Evolutionary conservation across 1,140 invertebrate species (phyloP).

Genomic region (Drosophila equinoxialis): DNA sequence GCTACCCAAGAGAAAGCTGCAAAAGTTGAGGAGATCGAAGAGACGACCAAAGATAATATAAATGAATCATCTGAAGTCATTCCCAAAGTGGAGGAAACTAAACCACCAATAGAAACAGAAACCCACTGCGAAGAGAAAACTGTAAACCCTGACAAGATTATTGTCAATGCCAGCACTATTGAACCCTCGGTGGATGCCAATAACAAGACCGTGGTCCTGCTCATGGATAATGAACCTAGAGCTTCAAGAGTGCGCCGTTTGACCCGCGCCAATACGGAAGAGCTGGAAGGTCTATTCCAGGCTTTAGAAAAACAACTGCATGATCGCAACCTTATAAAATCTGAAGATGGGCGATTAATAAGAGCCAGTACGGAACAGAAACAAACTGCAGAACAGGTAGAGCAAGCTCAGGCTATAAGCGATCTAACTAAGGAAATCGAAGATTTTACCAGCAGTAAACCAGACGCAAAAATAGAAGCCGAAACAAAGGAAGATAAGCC

Average conservation of each 20-base stretch:
- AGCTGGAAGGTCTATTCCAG: conserved; percentile 73
- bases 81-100: neutral
- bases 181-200: conserved; percentile 51
- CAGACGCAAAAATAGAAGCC: conserved; percentile 15
- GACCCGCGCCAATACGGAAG: conserved; percentile 76
- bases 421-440: conserved; percentile 73
- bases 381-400: conserved; percentile 43
- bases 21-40: conserved; percentile 1
- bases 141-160: conserved; percentile 17
- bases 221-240: conserved; percentile 75
- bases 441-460: conserved; percentile 58
- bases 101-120: neutral
- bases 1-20: conserved; percentile 32
- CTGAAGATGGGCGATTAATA: conserved; percentile 66
- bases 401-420: conserved; percentile 66
- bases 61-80: neutral
- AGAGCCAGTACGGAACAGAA: conserved; percentile 25
- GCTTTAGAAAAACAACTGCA: conserved; percentile 74
- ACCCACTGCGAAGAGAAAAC: conserved; percentile 16
- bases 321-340: conserved; percentile 70
- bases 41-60: conserved; percentile 15
- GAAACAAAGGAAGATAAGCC: conserved; percentile 14
- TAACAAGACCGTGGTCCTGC: conserved; percentile 71
- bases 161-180: conserved; percentile 42
- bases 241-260: conserved; percentile 70